These are phyloP conservation scores for Paramormyrops hopkinsi DNA, from an alignment of 2,797 vertebrate species.

Conservation along the genomic window DNA sequence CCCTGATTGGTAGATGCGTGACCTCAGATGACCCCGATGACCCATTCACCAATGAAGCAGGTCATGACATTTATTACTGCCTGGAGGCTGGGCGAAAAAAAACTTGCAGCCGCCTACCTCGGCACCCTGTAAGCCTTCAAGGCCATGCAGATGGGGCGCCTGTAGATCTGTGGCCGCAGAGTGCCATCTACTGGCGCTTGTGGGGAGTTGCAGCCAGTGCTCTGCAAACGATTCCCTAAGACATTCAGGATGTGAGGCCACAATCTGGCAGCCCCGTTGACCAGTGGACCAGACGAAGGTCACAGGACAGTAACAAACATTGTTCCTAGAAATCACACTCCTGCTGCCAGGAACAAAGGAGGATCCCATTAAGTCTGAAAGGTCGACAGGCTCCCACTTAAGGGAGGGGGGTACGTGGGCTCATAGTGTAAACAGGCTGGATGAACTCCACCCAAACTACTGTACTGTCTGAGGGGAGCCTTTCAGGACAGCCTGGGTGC, in stretches of 20 bases:
- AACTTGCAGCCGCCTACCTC: neutral
- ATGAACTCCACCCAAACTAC: neutral
- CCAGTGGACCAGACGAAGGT: neutral
- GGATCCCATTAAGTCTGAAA: neutral
- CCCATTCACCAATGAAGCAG: neutral
- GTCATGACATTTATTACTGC: constrained; percentile 3
- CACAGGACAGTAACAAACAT: neutral
- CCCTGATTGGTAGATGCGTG: neutral
- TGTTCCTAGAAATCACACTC: neutral
- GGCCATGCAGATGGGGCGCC: neutral
- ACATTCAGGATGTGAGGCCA: neutral
- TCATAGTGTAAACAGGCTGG: neutral
- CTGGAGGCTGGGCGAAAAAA: neutral
- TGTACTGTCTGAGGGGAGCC: neutral
- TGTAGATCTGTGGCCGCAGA: constrained; percentile 21
- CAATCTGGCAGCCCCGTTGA: neutral
- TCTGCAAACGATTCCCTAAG: neutral
- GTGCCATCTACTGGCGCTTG: constrained; percentile 40
- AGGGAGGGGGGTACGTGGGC: neutral
- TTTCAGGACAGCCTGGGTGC: neutral
- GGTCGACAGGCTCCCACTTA: neutral
- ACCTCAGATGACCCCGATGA: neutral
- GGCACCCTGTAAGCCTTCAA: neutral
- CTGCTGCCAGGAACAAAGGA: neutral
- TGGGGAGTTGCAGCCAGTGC: neutral